Evolutionary conservation across 2,888 invertebrate genomes (phyloP).

Genomic region (Conus canariensis): DNA sequence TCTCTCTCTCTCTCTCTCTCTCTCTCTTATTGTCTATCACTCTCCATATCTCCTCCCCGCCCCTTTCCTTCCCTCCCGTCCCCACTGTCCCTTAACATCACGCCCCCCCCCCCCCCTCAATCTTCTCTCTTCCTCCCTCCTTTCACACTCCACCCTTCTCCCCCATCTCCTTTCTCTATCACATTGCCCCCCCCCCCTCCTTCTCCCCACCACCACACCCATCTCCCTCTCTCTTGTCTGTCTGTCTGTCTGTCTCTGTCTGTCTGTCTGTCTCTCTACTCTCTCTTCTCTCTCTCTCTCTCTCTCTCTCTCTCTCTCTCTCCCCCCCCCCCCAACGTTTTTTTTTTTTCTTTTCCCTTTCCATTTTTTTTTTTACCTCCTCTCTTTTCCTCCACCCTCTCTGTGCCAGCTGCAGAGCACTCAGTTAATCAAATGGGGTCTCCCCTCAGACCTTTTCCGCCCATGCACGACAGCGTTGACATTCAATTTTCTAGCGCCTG

Average conservation of each 20-base stretch:
- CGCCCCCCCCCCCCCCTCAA: no score
- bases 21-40: not conserved
- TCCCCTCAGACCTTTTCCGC: conserved; percentile 26
- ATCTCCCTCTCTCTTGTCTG: no score
- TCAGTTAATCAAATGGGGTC: conserved; percentile 30
- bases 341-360: not conserved
- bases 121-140: no score
- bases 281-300: not conserved
- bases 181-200: no score
- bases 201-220: no score
- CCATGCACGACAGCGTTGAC: conserved; percentile 31
- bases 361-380: not conserved
- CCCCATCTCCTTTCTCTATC: no score
- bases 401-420: not conserved
- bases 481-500: conserved; percentile 23
- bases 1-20: conserved; percentile 1
- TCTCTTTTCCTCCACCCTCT: not conserved
- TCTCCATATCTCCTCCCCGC: not conserved
- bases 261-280: not conserved
- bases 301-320: not conserved
- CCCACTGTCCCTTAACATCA: not conserved
- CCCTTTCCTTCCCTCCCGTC: not conserved
- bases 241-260: no score
- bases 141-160: no score
- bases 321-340: not conserved